Percentiles rank a stretch among this genome's conserved stretches.
phyloP scores from a whole-genome alignment of 2,113 vertebrate species.

The Oncorhynchus gorbuscha region DNA sequence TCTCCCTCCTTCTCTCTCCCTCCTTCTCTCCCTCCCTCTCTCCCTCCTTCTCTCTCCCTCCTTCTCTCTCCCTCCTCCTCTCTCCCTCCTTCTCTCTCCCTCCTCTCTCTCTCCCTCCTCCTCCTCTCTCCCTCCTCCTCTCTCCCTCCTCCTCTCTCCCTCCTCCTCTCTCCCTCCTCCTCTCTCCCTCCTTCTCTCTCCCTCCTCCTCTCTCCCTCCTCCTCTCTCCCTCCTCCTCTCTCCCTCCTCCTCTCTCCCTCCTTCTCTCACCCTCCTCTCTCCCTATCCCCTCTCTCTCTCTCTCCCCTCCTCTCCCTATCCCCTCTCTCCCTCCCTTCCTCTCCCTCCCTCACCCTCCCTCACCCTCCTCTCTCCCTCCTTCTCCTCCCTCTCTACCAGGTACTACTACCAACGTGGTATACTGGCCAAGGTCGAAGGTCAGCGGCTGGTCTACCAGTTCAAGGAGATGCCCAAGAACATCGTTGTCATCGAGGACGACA shows the following conservation, averaged over 20 bases:
- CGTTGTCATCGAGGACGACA: slow-evolving; percentile 92
- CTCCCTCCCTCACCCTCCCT: background rate
- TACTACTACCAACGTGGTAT: slow-evolving; percentile 99
- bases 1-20: background rate
- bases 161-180: too few relatives aligned
- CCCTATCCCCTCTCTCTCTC: too few relatives aligned
- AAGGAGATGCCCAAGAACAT: slow-evolving; percentile 99
- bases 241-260: background rate
- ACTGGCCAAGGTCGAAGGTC: slow-evolving; percentile 95
- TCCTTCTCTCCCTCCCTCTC: too few relatives aligned
- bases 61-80: too few relatives aligned
- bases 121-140: too few relatives aligned
- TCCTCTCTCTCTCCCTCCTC: accelerated
- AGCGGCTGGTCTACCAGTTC: slow-evolving; percentile 93
- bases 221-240: accelerated
- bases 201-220: accelerated
- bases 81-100: accelerated
- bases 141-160: too few relatives aligned
- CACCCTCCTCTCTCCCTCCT: background rate
- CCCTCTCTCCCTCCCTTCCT: too few relatives aligned
- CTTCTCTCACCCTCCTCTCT: too few relatives aligned
- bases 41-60: too few relatives aligned
- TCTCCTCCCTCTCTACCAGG: slow-evolving; percentile 64
- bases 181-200: too few relatives aligned
- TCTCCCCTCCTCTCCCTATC: background rate